phyloP scores from a whole-genome alignment of 2,888 invertebrate genomes.

The Eristalis pertinax region DNA sequence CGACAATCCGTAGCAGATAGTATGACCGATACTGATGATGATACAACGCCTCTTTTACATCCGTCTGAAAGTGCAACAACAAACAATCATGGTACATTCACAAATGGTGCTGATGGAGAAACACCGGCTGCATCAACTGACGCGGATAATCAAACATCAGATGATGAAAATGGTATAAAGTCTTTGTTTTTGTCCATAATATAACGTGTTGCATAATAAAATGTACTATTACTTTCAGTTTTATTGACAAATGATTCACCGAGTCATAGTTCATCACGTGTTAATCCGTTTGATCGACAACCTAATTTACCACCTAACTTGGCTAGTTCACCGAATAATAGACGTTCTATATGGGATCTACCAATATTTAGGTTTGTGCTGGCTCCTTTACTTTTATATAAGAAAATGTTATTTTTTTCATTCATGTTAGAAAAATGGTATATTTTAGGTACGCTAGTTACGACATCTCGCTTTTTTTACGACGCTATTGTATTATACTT shows the following conservation, averaged over 20 bases:
- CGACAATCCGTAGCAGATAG: slow-evolving; percentile 76
- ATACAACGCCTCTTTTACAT: slow-evolving; percentile 85
- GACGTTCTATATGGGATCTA: slow-evolving; percentile 76
- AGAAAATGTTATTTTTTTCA: too few species aligned
- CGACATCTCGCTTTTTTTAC: too few species aligned
- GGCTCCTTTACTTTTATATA: background rate
- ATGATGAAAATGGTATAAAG: slow-evolving; percentile 79
- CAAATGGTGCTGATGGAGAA: slow-evolving; percentile 68
- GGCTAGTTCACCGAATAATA: slow-evolving; percentile 74
- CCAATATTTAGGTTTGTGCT: slow-evolving; percentile 75
- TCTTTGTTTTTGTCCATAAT: background rate
- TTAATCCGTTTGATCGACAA: slow-evolving; percentile 81
- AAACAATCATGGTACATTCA: slow-evolving; percentile 81
- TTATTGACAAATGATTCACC: slow-evolving; percentile 74
- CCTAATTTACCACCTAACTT: slow-evolving; percentile 78
- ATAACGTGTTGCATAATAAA: background rate
- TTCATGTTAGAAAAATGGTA: too few species aligned
- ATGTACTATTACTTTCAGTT: slow-evolving; percentile 71
- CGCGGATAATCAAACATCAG: slow-evolving; percentile 75
- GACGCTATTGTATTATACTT: too few species aligned
- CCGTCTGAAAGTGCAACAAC: slow-evolving; percentile 79
- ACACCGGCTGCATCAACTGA: slow-evolving; percentile 69
- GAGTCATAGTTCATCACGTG: slow-evolving; percentile 73
- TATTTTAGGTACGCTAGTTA: too few species aligned
- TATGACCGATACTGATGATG: slow-evolving; percentile 86